These are phyloP conservation scores for Scaptodrosophila lebanonensis DNA, from an alignment of 1,140 invertebrate species.

Conservation along the genomic window DNA sequence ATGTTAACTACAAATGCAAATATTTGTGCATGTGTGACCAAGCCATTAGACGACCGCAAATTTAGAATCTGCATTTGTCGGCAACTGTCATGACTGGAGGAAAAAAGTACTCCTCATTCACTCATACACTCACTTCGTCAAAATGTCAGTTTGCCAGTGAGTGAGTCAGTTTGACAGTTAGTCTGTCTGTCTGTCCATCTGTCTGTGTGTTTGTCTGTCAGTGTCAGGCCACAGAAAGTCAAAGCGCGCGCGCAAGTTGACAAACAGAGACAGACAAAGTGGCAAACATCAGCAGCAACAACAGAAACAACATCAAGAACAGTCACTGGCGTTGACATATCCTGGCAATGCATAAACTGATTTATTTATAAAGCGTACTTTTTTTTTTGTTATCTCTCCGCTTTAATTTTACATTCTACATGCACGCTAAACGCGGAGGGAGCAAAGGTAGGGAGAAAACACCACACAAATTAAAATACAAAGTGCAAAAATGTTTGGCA, in stretches of 20 bases:
- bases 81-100: too few relatives aligned
- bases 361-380: constrained; percentile 72
- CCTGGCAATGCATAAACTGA: constrained; percentile 50
- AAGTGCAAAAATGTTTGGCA: constrained; percentile 57
- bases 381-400: constrained; percentile 57
- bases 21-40: too few relatives aligned
- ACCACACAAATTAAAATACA: constrained; percentile 29
- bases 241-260: constrained; percentile 24
- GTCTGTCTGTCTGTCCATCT: constrained; percentile 26
- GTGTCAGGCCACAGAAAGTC: constrained; percentile 6
- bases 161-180: constrained; percentile 17
- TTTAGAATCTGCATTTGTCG: too few relatives aligned
- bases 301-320: constrained; percentile 16
- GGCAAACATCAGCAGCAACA: constrained; percentile 19
- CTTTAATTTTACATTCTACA: constrained; percentile 47
- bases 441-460: constrained; percentile 13
- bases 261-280: constrained; percentile 12
- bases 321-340: constrained; percentile 49
- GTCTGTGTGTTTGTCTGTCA: constrained; percentile 18
- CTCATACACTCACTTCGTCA: too few relatives aligned
- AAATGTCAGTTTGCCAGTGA: constrained; percentile 34
- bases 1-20: too few relatives aligned
- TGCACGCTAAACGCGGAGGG: too few relatives aligned
- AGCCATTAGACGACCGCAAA: too few relatives aligned
- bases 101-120: too few relatives aligned